Conservation (phyloP, 2,888 invertebrate genomes). For the Cheiracanthium punctorium region DNA sequence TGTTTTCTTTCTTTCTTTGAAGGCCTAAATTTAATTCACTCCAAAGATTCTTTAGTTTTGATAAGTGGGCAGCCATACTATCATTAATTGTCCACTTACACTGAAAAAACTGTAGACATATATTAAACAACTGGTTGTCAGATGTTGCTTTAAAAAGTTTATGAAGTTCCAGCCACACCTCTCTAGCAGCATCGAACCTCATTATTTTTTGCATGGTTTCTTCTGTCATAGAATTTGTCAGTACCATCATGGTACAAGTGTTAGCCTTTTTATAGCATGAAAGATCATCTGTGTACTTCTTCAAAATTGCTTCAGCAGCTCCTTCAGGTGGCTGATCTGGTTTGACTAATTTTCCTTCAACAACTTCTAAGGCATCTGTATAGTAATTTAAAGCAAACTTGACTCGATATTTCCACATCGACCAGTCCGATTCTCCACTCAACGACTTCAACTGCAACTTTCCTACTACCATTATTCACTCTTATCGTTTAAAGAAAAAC, state of each 20-base stretch:
- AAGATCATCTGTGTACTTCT: not conserved
- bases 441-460: not conserved
- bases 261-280: not conserved
- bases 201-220: conserved; percentile 28
- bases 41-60: conserved; percentile 45
- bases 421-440: not conserved
- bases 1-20: not conserved
- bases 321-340: not conserved
- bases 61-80: conserved; percentile 29
- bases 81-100: conserved; percentile 25
- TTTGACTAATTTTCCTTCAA: not conserved
- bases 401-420: not conserved
- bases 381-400: not conserved
- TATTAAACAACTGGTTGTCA: conserved; percentile 43
- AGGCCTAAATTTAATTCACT: conserved; percentile 35
- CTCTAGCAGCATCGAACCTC: conserved; percentile 14
- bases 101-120: conserved; percentile 54
- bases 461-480: not conserved
- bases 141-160: conserved; percentile 45
- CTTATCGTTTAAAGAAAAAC: too few species aligned
- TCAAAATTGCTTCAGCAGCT: not conserved
- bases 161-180: conserved; percentile 21
- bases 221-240: conserved; percentile 34
- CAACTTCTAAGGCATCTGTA: not conserved
- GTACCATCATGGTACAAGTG: conserved; percentile 3